These are phyloP conservation scores for Trichomalopsis sarcophagae DNA, from an alignment of 1,140 invertebrate genomes.

Conservation along the genomic window DNA sequence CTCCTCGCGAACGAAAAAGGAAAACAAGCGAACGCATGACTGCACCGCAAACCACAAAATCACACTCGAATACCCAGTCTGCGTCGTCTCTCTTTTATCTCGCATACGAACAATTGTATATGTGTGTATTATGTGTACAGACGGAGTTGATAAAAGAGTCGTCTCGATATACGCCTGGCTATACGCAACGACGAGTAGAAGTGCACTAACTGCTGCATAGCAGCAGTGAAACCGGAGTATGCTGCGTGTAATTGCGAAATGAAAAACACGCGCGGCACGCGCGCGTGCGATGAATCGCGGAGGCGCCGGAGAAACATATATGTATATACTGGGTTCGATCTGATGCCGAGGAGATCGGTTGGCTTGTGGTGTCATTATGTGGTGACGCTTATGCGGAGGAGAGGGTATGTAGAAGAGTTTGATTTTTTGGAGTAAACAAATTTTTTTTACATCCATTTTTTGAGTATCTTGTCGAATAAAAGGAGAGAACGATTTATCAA, in stretches of 20 bases:
- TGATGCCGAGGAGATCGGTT: background rate
- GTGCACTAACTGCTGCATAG: background rate
- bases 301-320: background rate
- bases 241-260: background rate
- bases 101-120: background rate
- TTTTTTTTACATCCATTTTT: too few relatives aligned
- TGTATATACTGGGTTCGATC: background rate
- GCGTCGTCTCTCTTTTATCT: background rate
- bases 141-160: background rate
- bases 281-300: background rate
- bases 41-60: too few relatives aligned
- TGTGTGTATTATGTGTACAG: background rate
- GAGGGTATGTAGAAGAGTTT: too few relatives aligned
- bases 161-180: background rate
- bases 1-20: too few relatives aligned
- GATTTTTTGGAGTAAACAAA: too few relatives aligned
- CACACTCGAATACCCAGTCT: too few relatives aligned
- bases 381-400: too few relatives aligned
- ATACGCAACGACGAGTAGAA: background rate
- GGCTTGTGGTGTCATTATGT: too few relatives aligned
- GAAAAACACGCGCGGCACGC: conserved; percentile 20
- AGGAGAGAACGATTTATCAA: too few relatives aligned
- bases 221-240: background rate
- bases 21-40: too few relatives aligned
- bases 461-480: too few relatives aligned